Conservation (phyloP, 2,797 vertebrate genomes). For the Sebastes diploproa region DNA sequence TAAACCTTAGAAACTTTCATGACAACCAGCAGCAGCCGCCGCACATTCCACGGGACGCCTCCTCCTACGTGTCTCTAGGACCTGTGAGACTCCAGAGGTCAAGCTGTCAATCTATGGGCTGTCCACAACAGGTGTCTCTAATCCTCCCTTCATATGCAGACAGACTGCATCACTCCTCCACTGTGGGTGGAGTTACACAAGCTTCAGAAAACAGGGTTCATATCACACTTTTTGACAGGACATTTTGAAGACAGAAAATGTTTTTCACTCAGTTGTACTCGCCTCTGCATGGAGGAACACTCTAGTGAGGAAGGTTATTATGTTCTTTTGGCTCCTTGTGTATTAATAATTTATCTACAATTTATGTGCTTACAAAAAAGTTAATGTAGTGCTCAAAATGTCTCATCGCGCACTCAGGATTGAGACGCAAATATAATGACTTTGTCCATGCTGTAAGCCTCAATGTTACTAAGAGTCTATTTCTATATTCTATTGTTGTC, state of each 20-base stretch:
- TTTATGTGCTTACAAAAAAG: background rate
- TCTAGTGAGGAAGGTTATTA: background rate
- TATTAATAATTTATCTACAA: background rate
- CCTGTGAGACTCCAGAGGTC: conserved; percentile 3
- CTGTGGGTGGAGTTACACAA: background rate
- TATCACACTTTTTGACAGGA: background rate
- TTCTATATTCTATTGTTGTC: background rate
- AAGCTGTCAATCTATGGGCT: conserved; percentile 31
- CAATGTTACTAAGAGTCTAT: background rate
- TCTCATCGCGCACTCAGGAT: background rate
- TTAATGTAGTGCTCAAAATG: background rate
- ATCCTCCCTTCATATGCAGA: conserved; percentile 22
- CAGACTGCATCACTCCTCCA: conserved; percentile 1
- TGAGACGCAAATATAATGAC: background rate
- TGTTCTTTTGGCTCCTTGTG: background rate
- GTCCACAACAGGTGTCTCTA: conserved; percentile 60
- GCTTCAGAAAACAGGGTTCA: background rate
- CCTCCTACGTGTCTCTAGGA: conserved; percentile 18
- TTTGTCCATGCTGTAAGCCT: background rate
- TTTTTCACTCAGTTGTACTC: background rate
- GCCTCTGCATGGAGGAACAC: background rate
- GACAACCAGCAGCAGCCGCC: conserved; percentile 51
- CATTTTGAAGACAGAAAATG: background rate
- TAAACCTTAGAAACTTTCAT: conserved; percentile 66
- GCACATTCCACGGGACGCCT: conserved; percentile 53